These are phyloP conservation scores for Orthosia gracilis DNA, from an alignment of 2,888 invertebrate genomes.

Conservation along the genomic window DNA sequence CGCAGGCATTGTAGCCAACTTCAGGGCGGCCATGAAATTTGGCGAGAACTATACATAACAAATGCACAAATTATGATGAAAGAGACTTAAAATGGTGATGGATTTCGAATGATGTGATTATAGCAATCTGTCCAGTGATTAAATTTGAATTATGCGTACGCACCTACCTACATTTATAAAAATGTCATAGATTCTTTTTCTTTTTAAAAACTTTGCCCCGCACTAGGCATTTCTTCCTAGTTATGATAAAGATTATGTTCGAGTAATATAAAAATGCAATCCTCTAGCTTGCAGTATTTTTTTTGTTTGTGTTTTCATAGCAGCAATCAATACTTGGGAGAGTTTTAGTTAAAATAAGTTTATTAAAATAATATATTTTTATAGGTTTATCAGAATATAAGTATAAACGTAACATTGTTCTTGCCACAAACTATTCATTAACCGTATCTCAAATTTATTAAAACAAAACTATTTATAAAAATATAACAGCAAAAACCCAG, in stretches of 20 bases:
- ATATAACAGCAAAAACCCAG: background rate
- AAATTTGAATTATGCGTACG: background rate
- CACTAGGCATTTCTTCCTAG: no score
- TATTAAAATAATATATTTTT: background rate
- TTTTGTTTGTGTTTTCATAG: background rate
- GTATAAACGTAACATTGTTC: slow-evolving; percentile 22
- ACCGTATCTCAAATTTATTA: background rate
- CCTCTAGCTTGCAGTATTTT: background rate
- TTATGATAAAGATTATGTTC: background rate
- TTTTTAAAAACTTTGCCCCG: no score
- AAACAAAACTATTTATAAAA: background rate
- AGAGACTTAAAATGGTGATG: background rate
- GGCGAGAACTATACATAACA: background rate
- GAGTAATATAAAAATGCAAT: slow-evolving; percentile 3
- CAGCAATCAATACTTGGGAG: background rate
- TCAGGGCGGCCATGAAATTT: no score
- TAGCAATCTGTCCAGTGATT: slow-evolving; percentile 7
- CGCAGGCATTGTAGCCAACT: no score
- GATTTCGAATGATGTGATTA: background rate
- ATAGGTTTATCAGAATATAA: slow-evolving; percentile 12
- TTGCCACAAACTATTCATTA: slow-evolving; percentile 49
- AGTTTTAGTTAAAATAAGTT: background rate
- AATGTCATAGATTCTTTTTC: background rate
- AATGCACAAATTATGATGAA: background rate
- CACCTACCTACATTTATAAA: background rate